Conservation (phyloP, 92 coral and sea anemone genomes). For the Anthopleura xanthogrammica region DNA sequence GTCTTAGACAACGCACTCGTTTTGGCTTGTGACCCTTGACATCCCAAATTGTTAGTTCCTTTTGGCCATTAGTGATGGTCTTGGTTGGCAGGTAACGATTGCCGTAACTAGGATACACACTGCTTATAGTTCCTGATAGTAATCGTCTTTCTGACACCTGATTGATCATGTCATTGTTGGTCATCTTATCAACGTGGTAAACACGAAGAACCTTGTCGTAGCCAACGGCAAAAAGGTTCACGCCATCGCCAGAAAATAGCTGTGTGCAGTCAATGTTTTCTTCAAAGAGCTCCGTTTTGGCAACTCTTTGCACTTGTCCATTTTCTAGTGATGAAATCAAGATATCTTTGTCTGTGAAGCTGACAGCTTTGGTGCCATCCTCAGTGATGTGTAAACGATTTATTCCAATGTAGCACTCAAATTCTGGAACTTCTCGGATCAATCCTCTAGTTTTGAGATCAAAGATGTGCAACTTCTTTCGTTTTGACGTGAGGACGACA, state of each 20-base stretch:
- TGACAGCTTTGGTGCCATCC: conserved; percentile 46
- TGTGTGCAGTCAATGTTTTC: conserved; percentile 51
- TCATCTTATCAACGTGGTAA: conserved; percentile 49
- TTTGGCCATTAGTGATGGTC: conserved; percentile 38
- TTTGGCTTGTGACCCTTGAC: conserved; percentile 31
- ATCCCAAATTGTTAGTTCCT: conserved; percentile 56
- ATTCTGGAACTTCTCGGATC: conserved; percentile 28
- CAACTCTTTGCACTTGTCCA: conserved; percentile 14
- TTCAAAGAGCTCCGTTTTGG: conserved; percentile 29
- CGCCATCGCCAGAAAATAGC: conserved; percentile 36
- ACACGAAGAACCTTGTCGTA: conserved; percentile 57
- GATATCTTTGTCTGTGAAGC: conserved; percentile 25
- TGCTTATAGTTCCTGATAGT: conserved; percentile 41
- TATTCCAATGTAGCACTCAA: conserved; percentile 45
- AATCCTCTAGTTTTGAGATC: conserved; percentile 29
- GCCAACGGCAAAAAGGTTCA: conserved; percentile 28
- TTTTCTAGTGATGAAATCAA: conserved; percentile 23
- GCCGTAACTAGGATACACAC: conserved; percentile 52
- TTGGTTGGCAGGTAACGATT: conserved; percentile 58
- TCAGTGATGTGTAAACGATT: conserved; percentile 39
- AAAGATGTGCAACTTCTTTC: conserved; percentile 34
- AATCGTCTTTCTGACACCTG: neutral
- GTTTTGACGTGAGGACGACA: conserved; percentile 37
- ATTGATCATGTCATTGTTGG: neutral
- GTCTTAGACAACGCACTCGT: conserved; percentile 45